Base-by-base conservation (phyloP, 2,113 vertebrate genomes). In the Urocynchramus pylzowi region DNA sequence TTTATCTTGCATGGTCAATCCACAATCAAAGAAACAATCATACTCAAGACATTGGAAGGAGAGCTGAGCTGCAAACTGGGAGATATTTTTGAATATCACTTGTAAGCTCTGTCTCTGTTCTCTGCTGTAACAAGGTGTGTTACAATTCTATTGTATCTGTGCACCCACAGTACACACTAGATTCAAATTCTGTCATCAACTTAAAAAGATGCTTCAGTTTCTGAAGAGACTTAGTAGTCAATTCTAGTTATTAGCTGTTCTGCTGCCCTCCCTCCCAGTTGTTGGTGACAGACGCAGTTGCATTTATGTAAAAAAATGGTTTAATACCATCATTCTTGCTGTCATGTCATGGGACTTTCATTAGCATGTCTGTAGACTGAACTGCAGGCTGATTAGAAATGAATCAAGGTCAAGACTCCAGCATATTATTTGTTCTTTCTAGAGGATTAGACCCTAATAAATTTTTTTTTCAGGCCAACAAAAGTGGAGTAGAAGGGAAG, bases 281-380 rank as follows among this genome's bases (percentile, higher is more conserved):
- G 22, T 24, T 92, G 45, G 41, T 86, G 68, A 52, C 24, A 93
- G 54, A 42, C 1, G 2, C 33, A 69, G 37, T 13, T 76, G 57
- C 19, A 63, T 49, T 30, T 45, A 74, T 31, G 11, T 21, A 65
- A 88, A 95, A 73, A 52, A 71, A 85, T 28, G 12, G 26, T 30
- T 70, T 44, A 52, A 65, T 28, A 26, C 35, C n/a, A 22, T 26
- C 2, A 3, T 28, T 67, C 35, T 42, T 71, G 39, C 31, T 65
- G 20, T 47, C 17, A 16, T 10, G 53, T 60, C 23, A 31, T 0
- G 0, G 56, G 56, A 68, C 14, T 70, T 77, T 24, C 33, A n/a
- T 73, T 56, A 64, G 8, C 3, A 2, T n/a, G 24, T 56, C 24
- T 50, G 30, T 71, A 67, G 64, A 24, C 33, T 63, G 56, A 63